Percentiles rank a stretch among this genome's conserved stretches.
Evolutionary conservation across 2,113 vertebrate genomes (phyloP).

Genomic region (Herpetotheres cachinnans): DNA sequence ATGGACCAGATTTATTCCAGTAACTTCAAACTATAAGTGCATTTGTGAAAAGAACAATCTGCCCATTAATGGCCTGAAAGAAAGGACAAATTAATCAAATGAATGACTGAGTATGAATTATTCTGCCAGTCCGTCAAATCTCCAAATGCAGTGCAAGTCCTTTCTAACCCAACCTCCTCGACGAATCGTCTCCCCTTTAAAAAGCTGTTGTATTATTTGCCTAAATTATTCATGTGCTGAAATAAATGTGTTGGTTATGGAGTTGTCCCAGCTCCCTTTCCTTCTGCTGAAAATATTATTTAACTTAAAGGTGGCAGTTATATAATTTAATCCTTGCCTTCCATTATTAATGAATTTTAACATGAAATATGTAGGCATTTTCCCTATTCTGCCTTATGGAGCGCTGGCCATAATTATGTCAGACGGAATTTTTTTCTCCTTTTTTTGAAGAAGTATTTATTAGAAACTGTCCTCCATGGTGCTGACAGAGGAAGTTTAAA

Average conservation of each 20-base stretch:
- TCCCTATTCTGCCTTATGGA: constrained; percentile 46
- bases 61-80: constrained; percentile 13
- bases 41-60: not conserved
- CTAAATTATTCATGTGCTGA: constrained; percentile 73
- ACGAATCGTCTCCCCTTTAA: constrained; percentile 15
- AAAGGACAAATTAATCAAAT: constrained; percentile 43
- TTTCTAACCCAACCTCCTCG: not conserved
- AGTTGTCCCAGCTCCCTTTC: constrained; percentile 38
- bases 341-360: constrained; percentile 81
- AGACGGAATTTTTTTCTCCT: constrained; percentile 20
- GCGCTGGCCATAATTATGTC: constrained; percentile 60
- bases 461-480: constrained; percentile 33
- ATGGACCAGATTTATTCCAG: constrained; percentile 28
- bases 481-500: constrained; percentile 49
- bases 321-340: constrained; percentile 75
- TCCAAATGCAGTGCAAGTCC: not conserved
- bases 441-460: constrained; percentile 39
- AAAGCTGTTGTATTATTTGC: constrained; percentile 64
- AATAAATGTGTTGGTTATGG: constrained; percentile 58
- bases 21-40: constrained; percentile 19
- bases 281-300: constrained; percentile 75
- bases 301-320: constrained; percentile 78
- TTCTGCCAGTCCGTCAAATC: constrained; percentile 3
- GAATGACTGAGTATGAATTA: constrained; percentile 35
- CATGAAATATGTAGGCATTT: constrained; percentile 79